A percentile compares a stretch with the other conserved stretches of the same genome.
Conservation (phyloP, 2,888 invertebrate species). For the Oligia latruncula region DNA sequence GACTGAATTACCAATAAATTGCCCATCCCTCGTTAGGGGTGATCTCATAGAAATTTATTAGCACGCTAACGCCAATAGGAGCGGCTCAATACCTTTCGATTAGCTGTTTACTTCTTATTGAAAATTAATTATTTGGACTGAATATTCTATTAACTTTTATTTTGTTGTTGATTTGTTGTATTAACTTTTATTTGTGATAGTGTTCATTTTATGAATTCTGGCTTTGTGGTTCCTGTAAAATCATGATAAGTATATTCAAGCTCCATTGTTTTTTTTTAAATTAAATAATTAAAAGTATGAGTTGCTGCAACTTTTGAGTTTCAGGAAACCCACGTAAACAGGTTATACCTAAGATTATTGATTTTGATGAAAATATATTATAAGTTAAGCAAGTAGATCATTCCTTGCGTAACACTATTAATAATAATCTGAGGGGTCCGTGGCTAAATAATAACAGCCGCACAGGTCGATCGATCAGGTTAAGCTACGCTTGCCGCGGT, state of each 20-base stretch:
- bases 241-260: neutral
- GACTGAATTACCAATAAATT: conserved; percentile 81
- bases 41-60: conserved; percentile 78
- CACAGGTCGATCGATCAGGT: too few species aligned
- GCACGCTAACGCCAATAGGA: conserved; percentile 69
- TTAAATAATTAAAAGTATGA: neutral
- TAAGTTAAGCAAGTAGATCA: neutral
- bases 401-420: neutral
- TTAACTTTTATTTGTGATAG: neutral
- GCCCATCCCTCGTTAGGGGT: conserved; percentile 74
- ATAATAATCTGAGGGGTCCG: too few species aligned
- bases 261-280: neutral
- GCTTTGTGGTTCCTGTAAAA: too few species aligned
- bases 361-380: neutral
- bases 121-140: conserved; percentile 24
- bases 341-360: neutral
- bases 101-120: conserved; percentile 17
- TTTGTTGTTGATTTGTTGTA: neutral
- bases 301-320: neutral
- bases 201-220: neutral
- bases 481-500: too few species aligned
- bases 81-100: conserved; percentile 50
- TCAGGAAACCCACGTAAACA: neutral
- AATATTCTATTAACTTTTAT: neutral
- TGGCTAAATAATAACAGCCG: too few species aligned